Evolutionary conservation across 2,888 invertebrate species (phyloP).

Genomic region (Melikaiella ostensackeni): DNA sequence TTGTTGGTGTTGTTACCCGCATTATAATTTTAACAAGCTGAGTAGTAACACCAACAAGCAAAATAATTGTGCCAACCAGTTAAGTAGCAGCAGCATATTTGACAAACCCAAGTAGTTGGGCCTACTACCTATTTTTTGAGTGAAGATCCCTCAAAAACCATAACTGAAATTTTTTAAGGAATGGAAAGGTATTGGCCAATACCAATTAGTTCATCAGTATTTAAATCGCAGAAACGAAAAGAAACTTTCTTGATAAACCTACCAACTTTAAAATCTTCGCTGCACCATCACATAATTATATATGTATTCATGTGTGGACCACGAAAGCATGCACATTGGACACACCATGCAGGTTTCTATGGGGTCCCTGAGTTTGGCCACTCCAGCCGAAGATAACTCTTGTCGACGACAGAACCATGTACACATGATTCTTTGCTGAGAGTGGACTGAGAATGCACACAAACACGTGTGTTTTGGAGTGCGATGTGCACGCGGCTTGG

Average conservation of each 20-base stretch:
- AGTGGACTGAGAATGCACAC: constrained; percentile 55
- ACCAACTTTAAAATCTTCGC: not conserved
- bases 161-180: too few species aligned
- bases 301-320: not conserved
- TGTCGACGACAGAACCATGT: constrained; percentile 61
- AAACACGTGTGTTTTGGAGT: constrained; percentile 49
- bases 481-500: constrained; percentile 49
- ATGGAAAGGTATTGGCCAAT: too few species aligned
- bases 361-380: constrained; percentile 51
- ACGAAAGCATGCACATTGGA: constrained; percentile 11
- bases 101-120: too few species aligned
- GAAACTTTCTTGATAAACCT: not conserved
- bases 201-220: too few species aligned
- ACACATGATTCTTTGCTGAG: constrained; percentile 66
- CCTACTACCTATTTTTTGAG: too few species aligned
- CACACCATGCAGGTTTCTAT: constrained; percentile 45
- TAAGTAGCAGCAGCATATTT: too few species aligned
- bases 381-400: constrained; percentile 66
- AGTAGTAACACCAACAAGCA: too few species aligned
- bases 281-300: not conserved
- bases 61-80: too few species aligned
- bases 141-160: too few species aligned
- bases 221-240: not conserved
- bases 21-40: too few species aligned
- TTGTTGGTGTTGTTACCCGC: too few species aligned